Percentiles rank a stretch among this genome's conserved stretches.
Evolutionary conservation across 2,888 invertebrate species (phyloP).

Genomic region (Seira sanloemensis): DNA sequence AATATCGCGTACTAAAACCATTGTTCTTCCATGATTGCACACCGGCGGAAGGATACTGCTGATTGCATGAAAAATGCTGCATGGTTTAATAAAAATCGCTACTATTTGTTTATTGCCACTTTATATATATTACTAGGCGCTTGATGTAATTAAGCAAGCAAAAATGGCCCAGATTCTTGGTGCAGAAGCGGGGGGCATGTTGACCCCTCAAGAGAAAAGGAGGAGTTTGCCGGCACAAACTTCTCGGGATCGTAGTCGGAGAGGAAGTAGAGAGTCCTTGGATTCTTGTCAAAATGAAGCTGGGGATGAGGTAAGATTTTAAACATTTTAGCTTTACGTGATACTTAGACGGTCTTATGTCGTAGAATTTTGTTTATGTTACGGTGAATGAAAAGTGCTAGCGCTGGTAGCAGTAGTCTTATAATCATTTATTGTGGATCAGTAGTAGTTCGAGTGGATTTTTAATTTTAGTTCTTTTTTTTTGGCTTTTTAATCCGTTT

Average conservation of each 20-base stretch:
- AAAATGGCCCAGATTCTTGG: constrained; percentile 86
- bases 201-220: constrained; percentile 74
- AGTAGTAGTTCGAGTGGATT: not conserved
- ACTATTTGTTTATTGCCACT: constrained; percentile 48
- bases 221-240: constrained; percentile 76
- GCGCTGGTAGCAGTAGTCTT: not conserved
- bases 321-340: constrained; percentile 32
- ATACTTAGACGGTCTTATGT: constrained; percentile 7
- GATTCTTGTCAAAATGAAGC: constrained; percentile 84
- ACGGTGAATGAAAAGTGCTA: constrained; percentile 16
- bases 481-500: not conserved
- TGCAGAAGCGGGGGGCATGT: constrained; percentile 77
- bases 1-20: not conserved
- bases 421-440: not conserved
- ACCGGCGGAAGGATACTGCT: constrained; percentile 54
- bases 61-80: constrained; percentile 57
- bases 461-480: not conserved
- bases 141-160: constrained; percentile 95
- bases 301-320: constrained; percentile 84
- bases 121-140: constrained; percentile 79
- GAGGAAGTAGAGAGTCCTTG: constrained; percentile 84
- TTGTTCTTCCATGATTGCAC: constrained; percentile 51
- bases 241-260: constrained; percentile 80
- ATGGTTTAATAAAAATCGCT: constrained; percentile 50
- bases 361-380: not conserved